A percentile compares a stretch with the other conserved stretches of the same genome.
These are phyloP conservation scores for Zophobas morio DNA, from an alignment of 1,140 invertebrate species.

Conservation along the genomic window DNA sequence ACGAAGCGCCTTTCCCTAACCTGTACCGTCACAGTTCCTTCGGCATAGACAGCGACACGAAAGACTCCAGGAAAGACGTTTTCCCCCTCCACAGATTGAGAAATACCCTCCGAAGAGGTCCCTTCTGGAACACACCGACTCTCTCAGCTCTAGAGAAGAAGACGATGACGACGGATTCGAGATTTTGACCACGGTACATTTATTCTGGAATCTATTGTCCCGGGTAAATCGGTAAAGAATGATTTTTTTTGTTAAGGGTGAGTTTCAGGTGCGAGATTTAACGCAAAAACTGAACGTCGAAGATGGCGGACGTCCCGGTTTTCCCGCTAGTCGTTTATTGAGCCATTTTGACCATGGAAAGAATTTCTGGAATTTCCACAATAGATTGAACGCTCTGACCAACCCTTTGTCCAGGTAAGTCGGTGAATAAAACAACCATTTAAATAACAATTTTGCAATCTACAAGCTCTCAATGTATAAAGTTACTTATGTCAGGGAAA, in stretches of 20 bases:
- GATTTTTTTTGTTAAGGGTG: conserved; percentile 28
- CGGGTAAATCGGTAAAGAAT: conserved; percentile 71
- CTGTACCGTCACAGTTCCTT: conserved; percentile 67
- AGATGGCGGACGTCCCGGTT: conserved; percentile 74
- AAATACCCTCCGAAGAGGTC: conserved; percentile 79
- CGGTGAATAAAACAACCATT: not conserved
- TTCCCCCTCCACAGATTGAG: conserved; percentile 82
- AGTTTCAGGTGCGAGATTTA: conserved; percentile 80
- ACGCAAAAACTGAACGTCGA: conserved; percentile 89
- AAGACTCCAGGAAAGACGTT: conserved; percentile 70
- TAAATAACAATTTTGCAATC: conserved; percentile 45
- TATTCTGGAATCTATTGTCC: conserved; percentile 89
- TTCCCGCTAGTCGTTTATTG: conserved; percentile 72
- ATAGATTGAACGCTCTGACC: conserved; percentile 56
- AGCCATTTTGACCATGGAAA: conserved; percentile 66
- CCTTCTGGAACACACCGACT: conserved; percentile 81
- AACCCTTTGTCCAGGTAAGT: conserved; percentile 58
- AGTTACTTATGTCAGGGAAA: conserved; percentile 61
- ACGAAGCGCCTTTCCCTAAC: conserved; percentile 72
- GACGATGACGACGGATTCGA: conserved; percentile 93
- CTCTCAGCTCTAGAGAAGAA: conserved; percentile 88
- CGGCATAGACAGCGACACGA: conserved; percentile 70
- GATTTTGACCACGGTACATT: conserved; percentile 89
- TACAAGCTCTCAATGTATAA: conserved; percentile 62
- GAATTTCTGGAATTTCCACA: conserved; percentile 64